These are phyloP conservation scores for Budorcas taxicolor DNA, from an alignment of 2,113 vertebrate species.

Conservation along the genomic window DNA sequence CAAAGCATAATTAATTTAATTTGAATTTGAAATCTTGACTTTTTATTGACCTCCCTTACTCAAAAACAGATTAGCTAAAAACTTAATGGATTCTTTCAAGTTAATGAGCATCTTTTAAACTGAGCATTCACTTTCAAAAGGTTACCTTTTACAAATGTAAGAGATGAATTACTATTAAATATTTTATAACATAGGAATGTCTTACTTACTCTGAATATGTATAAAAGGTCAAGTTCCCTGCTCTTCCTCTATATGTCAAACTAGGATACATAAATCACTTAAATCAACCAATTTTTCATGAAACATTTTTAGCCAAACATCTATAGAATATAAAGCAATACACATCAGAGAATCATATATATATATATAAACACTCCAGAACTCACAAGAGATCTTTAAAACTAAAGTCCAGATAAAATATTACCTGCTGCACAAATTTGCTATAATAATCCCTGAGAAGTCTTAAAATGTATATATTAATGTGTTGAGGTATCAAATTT, in stretches of 20 bases:
- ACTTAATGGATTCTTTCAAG: slow-evolving; percentile 34
- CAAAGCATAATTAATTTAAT: slow-evolving; percentile 47
- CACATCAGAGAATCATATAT: background rate
- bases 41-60: slow-evolving; percentile 33
- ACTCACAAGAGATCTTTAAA: background rate
- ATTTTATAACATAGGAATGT: background rate
- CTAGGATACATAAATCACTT: background rate
- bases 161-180: slow-evolving; percentile 26
- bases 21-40: slow-evolving; percentile 66
- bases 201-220: background rate
- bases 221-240: background rate
- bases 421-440: background rate
- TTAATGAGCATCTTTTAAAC: slow-evolving; percentile 54
- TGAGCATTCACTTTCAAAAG: background rate
- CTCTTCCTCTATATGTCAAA: background rate
- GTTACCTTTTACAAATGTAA: background rate
- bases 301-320: background rate
- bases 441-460: background rate
- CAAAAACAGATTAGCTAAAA: slow-evolving; percentile 39
- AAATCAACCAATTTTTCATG: background rate
- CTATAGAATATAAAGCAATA: background rate
- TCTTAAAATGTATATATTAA: background rate
- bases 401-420: background rate
- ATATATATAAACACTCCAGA: background rate
- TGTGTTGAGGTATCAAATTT: background rate